Evolutionary conservation across 2,113 vertebrate genomes (phyloP).

Genomic region (Trogon surrucura): DNA sequence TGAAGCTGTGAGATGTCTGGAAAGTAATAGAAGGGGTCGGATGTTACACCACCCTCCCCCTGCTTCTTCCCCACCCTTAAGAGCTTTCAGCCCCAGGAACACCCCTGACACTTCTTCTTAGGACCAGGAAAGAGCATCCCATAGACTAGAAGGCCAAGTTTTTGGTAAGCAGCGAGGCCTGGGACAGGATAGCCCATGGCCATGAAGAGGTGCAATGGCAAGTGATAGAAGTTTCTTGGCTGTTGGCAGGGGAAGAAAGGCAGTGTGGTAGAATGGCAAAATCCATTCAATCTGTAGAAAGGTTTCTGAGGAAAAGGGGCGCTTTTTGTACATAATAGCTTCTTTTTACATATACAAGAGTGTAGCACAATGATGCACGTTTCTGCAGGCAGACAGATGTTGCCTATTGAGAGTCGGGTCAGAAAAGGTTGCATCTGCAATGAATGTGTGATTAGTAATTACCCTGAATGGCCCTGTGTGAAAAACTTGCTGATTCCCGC

Average conservation of each 20-base stretch:
- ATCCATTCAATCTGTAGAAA: neutral
- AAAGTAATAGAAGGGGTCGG: neutral
- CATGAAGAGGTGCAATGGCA: neutral
- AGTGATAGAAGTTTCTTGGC: neutral
- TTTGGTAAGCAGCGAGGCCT: neutral
- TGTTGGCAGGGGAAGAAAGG: neutral
- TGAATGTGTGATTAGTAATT: constrained; percentile 37
- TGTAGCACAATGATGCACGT: neutral
- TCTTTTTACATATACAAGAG: neutral
- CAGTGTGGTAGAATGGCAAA: neutral
- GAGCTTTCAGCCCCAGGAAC: neutral
- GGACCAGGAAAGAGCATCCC: neutral
- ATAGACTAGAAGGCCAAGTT: neutral
- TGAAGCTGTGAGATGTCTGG: neutral
- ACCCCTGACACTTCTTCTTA: neutral
- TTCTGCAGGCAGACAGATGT: constrained; percentile 51
- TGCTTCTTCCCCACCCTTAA: neutral
- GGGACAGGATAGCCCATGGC: neutral
- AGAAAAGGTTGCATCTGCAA: constrained; percentile 48
- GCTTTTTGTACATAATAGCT: neutral
- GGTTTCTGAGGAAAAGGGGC: neutral
- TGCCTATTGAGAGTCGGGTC: constrained; percentile 32
- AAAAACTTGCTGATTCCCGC: neutral
- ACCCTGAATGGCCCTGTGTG: constrained; percentile 19
- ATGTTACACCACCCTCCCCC: neutral